Conservation (phyloP, 2,888 invertebrate species). For the Aspidiotus rigidus region DNA sequence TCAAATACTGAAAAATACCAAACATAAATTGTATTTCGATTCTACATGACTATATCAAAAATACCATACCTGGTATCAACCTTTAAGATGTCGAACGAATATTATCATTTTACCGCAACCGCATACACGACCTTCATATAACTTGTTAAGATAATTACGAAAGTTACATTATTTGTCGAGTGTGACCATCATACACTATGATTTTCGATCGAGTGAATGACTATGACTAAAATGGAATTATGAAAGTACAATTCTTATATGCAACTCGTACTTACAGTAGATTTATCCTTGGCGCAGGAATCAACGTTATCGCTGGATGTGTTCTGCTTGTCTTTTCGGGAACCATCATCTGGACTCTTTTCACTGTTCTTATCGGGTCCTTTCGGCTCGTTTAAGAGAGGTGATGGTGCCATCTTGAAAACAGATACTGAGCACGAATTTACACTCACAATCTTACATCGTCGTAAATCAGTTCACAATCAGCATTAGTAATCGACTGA, state of each 20-base stretch:
- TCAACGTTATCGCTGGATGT: constrained; percentile 5
- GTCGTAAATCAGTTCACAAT: background rate
- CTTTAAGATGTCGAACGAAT: too few species aligned
- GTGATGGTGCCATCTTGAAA: constrained; percentile 31
- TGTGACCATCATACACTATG: too few species aligned
- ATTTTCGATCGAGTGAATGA: too few species aligned
- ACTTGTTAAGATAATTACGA: too few species aligned
- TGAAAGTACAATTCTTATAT: background rate
- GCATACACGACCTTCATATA: too few species aligned
- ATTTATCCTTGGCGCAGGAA: constrained; percentile 18
- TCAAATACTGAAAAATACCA: too few species aligned
- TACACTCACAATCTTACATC: constrained; percentile 21
- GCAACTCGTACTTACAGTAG: constrained; percentile 13
- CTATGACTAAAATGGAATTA: too few species aligned
- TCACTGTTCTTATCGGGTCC: constrained; percentile 25
- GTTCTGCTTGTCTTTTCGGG: constrained; percentile 16
- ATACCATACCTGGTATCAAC: too few species aligned
- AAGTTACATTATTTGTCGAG: too few species aligned
- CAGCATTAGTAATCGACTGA: background rate
- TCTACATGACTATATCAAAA: too few species aligned
- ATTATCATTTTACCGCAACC: too few species aligned
- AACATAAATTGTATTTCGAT: too few species aligned
- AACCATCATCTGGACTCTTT: constrained; percentile 18
- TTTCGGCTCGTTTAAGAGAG: constrained; percentile 25
- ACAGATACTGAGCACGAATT: constrained; percentile 15